These are phyloP conservation scores for Nymphalis io DNA, from an alignment of 1,140 invertebrate genomes.

Conservation along the genomic window DNA sequence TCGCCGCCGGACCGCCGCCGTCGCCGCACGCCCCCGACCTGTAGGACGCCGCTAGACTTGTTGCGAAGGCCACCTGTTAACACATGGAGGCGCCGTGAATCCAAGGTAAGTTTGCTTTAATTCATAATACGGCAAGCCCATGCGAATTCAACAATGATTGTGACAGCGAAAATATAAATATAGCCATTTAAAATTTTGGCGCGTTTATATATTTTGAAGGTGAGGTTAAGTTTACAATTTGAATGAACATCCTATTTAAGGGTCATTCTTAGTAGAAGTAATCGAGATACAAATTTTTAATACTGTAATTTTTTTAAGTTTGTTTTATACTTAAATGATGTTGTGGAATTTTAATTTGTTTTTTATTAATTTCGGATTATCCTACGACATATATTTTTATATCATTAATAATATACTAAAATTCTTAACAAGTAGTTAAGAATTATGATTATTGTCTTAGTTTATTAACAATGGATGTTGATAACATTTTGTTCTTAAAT, in stretches of 20 bases:
- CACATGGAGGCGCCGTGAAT: conserved; percentile 70
- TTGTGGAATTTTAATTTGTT: no score
- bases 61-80: conserved; percentile 76
- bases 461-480: no score
- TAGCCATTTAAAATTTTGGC: conserved; percentile 26
- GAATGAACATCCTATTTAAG: background rate
- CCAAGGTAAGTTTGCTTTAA: conserved; percentile 59
- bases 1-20: conserved; percentile 57
- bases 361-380: no score
- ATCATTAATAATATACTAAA: no score
- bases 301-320: no score
- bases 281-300: no score
- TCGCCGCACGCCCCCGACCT: conserved; percentile 65
- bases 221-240: background rate
- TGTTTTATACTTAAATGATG: no score
- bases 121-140: conserved; percentile 18
- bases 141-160: conserved; percentile 24
- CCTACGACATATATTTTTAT: no score
- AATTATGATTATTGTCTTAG: no score
- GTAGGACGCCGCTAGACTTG: conserved; percentile 64
- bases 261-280: no score
- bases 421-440: no score
- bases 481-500: no score
- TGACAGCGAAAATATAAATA: conserved; percentile 1
- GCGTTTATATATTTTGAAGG: conserved; percentile 18